Evolutionary conservation across 2,113 vertebrate species (phyloP), one percentile per base, ranked within the genome.

Genomic region (Orthonyx spaldingii): DNA sequence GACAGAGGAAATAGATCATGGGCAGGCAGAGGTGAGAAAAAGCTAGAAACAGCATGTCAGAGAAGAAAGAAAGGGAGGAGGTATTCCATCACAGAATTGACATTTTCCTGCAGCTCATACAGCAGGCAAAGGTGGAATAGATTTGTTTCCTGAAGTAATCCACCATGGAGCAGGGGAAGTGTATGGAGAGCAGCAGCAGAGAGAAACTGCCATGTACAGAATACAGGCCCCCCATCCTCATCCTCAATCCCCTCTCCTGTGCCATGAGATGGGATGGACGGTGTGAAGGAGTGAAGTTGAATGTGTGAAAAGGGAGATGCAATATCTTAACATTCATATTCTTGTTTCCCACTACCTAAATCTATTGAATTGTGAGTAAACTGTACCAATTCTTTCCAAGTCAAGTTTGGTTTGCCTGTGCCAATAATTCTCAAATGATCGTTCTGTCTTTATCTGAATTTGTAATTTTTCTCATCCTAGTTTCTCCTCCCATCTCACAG

Each of bases 241-340:
- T 7, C 5, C 14, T 14, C 14, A 32, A 12, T 0, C 6, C 17
- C 10, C 13, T 20, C 32, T 84, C 7, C 39, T 33, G 13, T 30
- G 21, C 24, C 13, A 11, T 24, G 3, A 22, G 0, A 7, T 14
- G 14, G 11, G 6, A 74, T 13, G 14, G 13, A n/a, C n/a, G 11
- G 32, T 66, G 9, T 21, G 7, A 72, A 68, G 18, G 12, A 78
- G 8, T 46, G 21, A 81, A 72, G 7, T 7, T 44, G 6, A 84
- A 30, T 5, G 7, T 66, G 21, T 1, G 1, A 44, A 84, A 61
- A 37, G 3, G 0, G 11, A 7, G 3, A 33, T 14, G 9, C 22
- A 90, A 71, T 35, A 7, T 1, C 0, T 44, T 87, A 49, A 39
- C 3, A 4, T 15, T 84, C 49, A 3, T 44, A 14, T 41, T 55